Base-by-base conservation (phyloP, 2,113 vertebrate genomes). In the Poecilia latipinna region DNA sequence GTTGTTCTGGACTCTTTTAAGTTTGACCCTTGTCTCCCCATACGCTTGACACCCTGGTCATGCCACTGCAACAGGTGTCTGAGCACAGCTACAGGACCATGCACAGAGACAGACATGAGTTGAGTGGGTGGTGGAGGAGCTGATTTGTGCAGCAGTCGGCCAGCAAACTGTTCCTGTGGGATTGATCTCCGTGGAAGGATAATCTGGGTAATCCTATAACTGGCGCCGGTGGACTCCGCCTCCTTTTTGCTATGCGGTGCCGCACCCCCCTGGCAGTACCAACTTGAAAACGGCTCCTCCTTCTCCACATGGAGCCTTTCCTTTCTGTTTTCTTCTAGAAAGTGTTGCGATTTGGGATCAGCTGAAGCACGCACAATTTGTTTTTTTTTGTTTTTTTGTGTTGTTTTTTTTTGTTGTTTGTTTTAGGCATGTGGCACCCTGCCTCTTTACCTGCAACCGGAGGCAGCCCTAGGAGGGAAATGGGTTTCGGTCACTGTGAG, bases 181-280 rank as follows among this genome's bases (percentile, higher is more conserved):
- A 93, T 92, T 94, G 91, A 93, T 89, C 87, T 87, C 82, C 44
- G 76, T 57, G 78, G 77, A 88, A 80, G 85, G 93, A 94, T 95
- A 94, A 95, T 94, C 91, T 92, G 84, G 75, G 91, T 94, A 94
- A 95, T 94, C 93, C 91, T 87, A 87, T 93, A 94, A 94, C 85
- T 51, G 75, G 77, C 33, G 28, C 82, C 44, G 76, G 66, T 79
- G 77, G 86, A 86, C 89, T 93, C 91, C 89, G 65, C 91, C 90
- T 88, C 82, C 51, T 84, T 88, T 37, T 80, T 79, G 57, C 76
- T 68, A 81, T 80, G 64, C 71, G 29, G 39, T 29, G 62, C 13
- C 37, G 73, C 31, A 13, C 73, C 31, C 72, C 37, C 32, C 8
- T 28, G 12, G 37, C 37, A 28, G 1, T 26, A 67, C 26, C n/a